Conservation (phyloP, 2,888 invertebrate species). For the Eutolmus rufibarbis region DNA sequence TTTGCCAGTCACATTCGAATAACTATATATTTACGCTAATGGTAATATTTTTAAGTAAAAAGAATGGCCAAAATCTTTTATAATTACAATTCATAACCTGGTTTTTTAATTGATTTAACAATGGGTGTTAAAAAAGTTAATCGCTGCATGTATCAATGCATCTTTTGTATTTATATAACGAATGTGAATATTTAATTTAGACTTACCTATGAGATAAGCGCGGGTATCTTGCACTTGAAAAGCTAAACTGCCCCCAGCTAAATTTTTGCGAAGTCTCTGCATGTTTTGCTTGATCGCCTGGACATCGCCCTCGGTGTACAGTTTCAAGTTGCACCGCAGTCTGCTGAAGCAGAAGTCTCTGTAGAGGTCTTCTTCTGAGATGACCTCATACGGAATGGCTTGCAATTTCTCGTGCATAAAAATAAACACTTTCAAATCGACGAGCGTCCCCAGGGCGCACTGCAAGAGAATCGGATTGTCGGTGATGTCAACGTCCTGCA, state of each 20-base stretch:
- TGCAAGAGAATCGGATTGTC: conserved; percentile 78
- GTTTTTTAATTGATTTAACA: too few relatives aligned
- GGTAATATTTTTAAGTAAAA: too few relatives aligned
- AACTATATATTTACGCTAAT: too few relatives aligned
- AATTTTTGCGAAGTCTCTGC: conserved; percentile 71
- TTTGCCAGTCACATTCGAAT: too few relatives aligned
- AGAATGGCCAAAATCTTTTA: too few relatives aligned
- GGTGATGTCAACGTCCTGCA: conserved; percentile 78
- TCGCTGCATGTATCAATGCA: too few relatives aligned
- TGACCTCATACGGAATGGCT: conserved; percentile 69
- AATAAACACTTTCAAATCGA: conserved; percentile 71
- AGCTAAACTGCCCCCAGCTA: conserved; percentile 76
- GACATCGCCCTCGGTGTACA: conserved; percentile 69
- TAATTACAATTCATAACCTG: too few relatives aligned
- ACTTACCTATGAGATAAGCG: conserved; percentile 70
- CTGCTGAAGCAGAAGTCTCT: conserved; percentile 76
- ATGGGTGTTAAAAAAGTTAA: too few relatives aligned
- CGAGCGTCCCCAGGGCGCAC: conserved; percentile 66
- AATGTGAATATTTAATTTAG: neutral
- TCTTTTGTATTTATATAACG: too few relatives aligned
- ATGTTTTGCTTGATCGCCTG: conserved; percentile 70
- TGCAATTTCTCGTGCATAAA: conserved; percentile 77
- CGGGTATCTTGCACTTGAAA: conserved; percentile 73
- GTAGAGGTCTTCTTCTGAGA: conserved; percentile 71
- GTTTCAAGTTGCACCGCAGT: conserved; percentile 70